These are phyloP conservation scores for Pogonus chalceus DNA, from an alignment of 1,140 invertebrate genomes.

Conservation along the genomic window DNA sequence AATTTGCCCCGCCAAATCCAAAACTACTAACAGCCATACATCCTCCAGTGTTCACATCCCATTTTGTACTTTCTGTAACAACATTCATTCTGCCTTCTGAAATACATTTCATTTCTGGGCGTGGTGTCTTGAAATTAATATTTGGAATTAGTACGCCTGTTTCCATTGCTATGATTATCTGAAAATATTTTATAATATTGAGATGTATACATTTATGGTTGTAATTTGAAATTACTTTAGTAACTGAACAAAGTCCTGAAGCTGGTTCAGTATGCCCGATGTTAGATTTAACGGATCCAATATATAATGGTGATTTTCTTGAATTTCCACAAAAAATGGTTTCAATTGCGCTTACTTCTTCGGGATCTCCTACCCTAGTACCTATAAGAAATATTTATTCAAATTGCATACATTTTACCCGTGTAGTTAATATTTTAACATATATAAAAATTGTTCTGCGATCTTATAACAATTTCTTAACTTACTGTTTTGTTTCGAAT, in stretches of 20 bases:
- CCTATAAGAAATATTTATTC: constrained; percentile 31
- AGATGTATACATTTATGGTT: no score
- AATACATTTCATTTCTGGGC: constrained; percentile 62
- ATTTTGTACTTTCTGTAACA: constrained; percentile 52
- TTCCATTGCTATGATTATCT: constrained; percentile 58
- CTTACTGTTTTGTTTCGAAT: no score
- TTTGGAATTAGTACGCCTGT: constrained; percentile 67
- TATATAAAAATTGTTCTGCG: no score
- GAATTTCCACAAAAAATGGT: constrained; percentile 61
- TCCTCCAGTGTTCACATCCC: constrained; percentile 48
- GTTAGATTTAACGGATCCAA: constrained; percentile 90
- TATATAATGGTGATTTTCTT: constrained; percentile 55
- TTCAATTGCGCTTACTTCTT: constrained; percentile 80
- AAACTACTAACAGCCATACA: constrained; percentile 47
- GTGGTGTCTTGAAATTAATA: constrained; percentile 62
- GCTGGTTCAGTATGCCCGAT: constrained; percentile 87
- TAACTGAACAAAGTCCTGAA: constrained; percentile 74
- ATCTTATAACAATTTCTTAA: no score
- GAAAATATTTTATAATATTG: no score
- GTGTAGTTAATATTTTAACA: no score
- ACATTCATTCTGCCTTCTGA: constrained; percentile 58
- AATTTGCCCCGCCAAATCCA: constrained; percentile 53
- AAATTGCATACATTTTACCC: constrained; percentile 27
- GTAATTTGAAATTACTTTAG: constrained; percentile 67
- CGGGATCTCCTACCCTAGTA: constrained; percentile 71